A percentile compares a stretch with the other conserved stretches of the same genome.
phyloP scores from a whole-genome alignment of 2,797 vertebrate species.

The Rhyacichthys aspro region DNA sequence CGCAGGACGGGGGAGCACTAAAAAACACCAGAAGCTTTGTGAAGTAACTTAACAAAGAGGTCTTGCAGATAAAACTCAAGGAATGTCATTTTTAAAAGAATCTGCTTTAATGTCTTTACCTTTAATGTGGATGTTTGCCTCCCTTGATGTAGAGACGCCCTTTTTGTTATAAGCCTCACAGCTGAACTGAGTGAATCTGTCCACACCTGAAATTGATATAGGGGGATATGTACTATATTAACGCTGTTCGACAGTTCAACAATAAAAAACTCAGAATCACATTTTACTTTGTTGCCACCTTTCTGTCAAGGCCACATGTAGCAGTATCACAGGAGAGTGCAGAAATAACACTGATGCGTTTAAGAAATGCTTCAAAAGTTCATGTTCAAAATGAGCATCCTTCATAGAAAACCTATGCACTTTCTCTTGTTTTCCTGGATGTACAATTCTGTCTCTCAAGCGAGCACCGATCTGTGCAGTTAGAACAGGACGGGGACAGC shows the following conservation, averaged over 20 bases:
- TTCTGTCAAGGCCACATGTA: constrained; percentile 6
- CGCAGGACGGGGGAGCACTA: constrained; percentile 72
- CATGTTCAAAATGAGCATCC: constrained; percentile 32
- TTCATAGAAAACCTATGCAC: constrained; percentile 34
- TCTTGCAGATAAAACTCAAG: not conserved
- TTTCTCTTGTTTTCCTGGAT: constrained; percentile 42
- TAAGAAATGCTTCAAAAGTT: constrained; percentile 23
- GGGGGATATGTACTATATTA: not conserved
- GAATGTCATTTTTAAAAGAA: constrained; percentile 13
- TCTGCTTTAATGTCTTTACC: constrained; percentile 80
- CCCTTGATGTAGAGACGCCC: constrained; percentile 87
- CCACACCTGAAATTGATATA: constrained; percentile 80
- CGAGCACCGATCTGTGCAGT: constrained; percentile 43
- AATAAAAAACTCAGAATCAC: not conserved
- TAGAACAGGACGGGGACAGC: constrained; percentile 48
- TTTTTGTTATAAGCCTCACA: constrained; percentile 92
- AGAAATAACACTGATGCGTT: constrained; percentile 5
- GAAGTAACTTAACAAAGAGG: not conserved
- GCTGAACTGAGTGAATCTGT: constrained; percentile 83
- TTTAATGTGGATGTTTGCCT: constrained; percentile 90
- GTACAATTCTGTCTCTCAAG: constrained; percentile 66
- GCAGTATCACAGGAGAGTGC: not conserved
- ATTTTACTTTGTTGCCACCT: not conserved
- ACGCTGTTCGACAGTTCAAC: too few relatives aligned
- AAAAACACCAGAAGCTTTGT: constrained; percentile 27